Conservation (phyloP, 2,113 vertebrate species). For the Calyptomena viridis region DNA sequence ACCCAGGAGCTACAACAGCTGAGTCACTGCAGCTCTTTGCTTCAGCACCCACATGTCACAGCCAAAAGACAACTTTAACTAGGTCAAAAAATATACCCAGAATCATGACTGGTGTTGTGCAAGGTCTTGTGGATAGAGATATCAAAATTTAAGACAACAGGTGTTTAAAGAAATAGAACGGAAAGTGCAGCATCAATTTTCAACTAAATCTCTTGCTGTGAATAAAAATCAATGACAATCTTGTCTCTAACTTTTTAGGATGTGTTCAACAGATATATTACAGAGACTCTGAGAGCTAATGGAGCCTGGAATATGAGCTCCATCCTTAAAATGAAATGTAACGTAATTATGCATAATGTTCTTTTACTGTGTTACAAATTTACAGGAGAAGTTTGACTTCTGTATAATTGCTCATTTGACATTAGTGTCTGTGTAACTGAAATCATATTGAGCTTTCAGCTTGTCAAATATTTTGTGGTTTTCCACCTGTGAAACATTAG, state of each 20-base stretch:
- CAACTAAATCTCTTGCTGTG: slow-evolving; percentile 7
- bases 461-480: neutral
- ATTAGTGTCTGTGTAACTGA: slow-evolving; percentile 15
- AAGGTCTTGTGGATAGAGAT: neutral
- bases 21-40: neutral
- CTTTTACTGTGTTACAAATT: slow-evolving; percentile 44
- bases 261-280: slow-evolving; percentile 55
- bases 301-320: slow-evolving; percentile 65
- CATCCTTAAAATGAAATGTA: slow-evolving; percentile 52
- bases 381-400: slow-evolving; percentile 49
- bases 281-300: slow-evolving; percentile 59
- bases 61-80: neutral
- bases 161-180: neutral
- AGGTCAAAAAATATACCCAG: neutral
- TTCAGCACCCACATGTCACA: neutral
- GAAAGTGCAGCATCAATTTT: slow-evolving; percentile 5
- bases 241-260: slow-evolving; percentile 55
- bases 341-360: slow-evolving; percentile 57
- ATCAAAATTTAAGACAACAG: neutral
- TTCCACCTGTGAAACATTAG: slow-evolving; percentile 27
- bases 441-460: neutral
- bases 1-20: neutral
- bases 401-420: slow-evolving; percentile 64
- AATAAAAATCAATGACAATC: slow-evolving; percentile 65
- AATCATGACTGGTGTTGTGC: neutral